These are phyloP conservation scores for Dryobotodes eremita DNA, from an alignment of 2,888 invertebrate species.

Conservation along the genomic window DNA sequence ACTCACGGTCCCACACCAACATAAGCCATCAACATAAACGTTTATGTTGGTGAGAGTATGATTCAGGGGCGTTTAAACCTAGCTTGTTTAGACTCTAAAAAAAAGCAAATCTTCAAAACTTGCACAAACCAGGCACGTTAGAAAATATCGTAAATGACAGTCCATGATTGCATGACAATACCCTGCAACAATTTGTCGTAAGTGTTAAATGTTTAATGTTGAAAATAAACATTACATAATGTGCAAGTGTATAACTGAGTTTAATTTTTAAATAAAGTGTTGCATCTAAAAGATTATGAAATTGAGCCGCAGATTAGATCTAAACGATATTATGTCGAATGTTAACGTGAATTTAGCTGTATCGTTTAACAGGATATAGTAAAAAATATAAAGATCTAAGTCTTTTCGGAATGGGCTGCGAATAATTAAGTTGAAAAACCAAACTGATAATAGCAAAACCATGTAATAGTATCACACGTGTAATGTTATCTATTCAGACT, in stretches of 20 bases:
- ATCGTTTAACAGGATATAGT: conserved; percentile 32
- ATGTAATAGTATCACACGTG: conserved; percentile 21
- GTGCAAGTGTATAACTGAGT: conserved; percentile 51
- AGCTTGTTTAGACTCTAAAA: conserved; percentile 29
- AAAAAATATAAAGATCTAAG: conserved; percentile 22
- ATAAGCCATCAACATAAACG: conserved; percentile 41
- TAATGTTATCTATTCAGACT: conserved; percentile 41
- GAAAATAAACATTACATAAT: conserved; percentile 42
- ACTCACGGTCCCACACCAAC: conserved; percentile 55
- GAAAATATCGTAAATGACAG: conserved; percentile 58
- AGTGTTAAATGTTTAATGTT: conserved; percentile 57
- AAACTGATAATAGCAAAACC: not conserved
- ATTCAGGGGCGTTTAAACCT: conserved; percentile 37
- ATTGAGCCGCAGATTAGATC: conserved; percentile 69
- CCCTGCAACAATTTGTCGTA: conserved; percentile 75
- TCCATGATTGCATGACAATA: conserved; percentile 78
- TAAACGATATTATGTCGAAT: conserved; percentile 62
- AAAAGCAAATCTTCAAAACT: conserved; percentile 55
- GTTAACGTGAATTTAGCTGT: conserved; percentile 34
- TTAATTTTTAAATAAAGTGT: conserved; percentile 44
- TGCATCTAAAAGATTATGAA: conserved; percentile 59
- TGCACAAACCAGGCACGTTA: conserved; percentile 58
- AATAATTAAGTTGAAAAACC: not conserved
- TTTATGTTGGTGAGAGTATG: conserved; percentile 29
- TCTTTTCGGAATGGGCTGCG: conserved; percentile 3